Evolutionary conservation across 2,113 vertebrate genomes (phyloP).

Genomic region (Caretta caretta): DNA sequence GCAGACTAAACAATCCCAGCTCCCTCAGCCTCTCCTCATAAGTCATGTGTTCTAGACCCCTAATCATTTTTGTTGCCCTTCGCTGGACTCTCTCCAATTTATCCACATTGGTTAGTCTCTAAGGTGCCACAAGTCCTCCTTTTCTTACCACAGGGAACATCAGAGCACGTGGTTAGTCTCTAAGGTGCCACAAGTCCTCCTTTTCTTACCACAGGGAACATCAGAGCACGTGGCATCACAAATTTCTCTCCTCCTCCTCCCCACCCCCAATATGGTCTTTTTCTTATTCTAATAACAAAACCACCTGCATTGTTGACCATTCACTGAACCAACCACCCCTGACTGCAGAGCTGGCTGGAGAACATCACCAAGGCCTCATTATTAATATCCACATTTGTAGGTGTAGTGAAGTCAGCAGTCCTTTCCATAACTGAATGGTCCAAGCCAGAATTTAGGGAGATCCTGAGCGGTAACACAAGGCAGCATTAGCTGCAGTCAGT

Average conservation of each 20-base stretch:
- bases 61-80: too few relatives aligned
- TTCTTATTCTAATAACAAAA: conserved; percentile 40
- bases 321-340: background rate
- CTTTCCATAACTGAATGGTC: background rate
- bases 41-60: too few relatives aligned
- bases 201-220: too few relatives aligned
- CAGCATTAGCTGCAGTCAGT: background rate
- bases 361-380: background rate
- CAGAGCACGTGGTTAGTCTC: too few relatives aligned
- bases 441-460: background rate
- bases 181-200: too few relatives aligned
- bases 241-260: background rate
- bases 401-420: background rate
- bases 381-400: background rate
- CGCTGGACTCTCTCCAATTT: too few relatives aligned
- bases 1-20: too few relatives aligned
- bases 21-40: too few relatives aligned
- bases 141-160: too few relatives aligned
- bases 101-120: too few relatives aligned
- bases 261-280: background rate
- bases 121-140: too few relatives aligned
- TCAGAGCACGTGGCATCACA: background rate
- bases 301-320: background rate
- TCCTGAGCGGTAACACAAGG: background rate
- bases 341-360: background rate